Conservation (phyloP, 2,888 invertebrate genomes). For the Lepidocyrtoides sp. region DNA sequence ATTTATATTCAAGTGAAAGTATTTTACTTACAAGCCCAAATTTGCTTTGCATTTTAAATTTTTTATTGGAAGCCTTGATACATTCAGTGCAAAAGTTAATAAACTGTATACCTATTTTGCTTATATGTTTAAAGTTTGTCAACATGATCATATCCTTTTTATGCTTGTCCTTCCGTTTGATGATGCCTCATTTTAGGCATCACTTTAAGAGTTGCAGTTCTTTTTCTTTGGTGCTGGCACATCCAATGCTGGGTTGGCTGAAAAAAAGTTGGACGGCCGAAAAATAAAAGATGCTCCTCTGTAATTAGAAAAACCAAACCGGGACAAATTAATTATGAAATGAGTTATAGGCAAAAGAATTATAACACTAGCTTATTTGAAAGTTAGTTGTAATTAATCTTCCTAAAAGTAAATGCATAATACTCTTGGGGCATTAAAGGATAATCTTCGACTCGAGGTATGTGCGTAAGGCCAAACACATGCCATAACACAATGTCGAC, state of each 20-base stretch:
- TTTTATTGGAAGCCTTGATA: neutral
- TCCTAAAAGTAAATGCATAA: neutral
- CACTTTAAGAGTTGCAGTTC: neutral
- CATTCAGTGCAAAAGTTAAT: neutral
- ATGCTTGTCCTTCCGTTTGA: neutral
- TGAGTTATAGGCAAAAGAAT: no score
- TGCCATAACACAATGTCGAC: constrained; percentile 81
- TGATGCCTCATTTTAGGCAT: neutral
- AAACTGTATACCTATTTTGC: no score
- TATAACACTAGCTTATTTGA: neutral
- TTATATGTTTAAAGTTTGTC: no score
- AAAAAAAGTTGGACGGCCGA: constrained; percentile 62
- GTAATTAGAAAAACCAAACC: no score
- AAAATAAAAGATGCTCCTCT: constrained; percentile 67
- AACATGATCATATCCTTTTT: no score
- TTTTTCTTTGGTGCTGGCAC: constrained; percentile 57
- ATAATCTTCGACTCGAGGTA: constrained; percentile 73
- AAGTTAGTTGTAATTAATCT: no score
- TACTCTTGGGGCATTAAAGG: constrained; percentile 80
- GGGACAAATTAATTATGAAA: no score
- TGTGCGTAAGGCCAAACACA: constrained; percentile 72
- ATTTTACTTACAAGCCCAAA: neutral
- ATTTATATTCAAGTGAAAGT: neutral
- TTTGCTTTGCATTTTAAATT: neutral
- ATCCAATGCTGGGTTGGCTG: constrained; percentile 60